These are phyloP conservation scores for Eubasilissa regina DNA, from an alignment of 1,140 invertebrate species.

Conservation along the genomic window DNA sequence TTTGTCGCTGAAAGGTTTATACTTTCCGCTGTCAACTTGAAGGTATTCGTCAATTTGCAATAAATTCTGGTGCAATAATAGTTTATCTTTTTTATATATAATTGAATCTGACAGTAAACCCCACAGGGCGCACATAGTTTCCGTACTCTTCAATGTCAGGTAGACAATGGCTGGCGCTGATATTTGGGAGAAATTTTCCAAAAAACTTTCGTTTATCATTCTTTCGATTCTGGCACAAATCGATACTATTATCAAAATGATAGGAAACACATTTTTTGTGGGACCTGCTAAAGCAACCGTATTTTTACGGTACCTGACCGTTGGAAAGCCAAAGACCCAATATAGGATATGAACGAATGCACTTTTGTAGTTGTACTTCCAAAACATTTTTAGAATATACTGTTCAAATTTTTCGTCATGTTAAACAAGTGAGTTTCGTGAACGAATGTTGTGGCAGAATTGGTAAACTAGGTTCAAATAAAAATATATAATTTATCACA, in stretches of 20 bases:
- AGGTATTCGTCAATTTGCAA: constrained; percentile 28
- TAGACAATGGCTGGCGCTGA: constrained; percentile 19
- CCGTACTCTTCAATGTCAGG: constrained; percentile 9
- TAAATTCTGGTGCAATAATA: constrained; percentile 16
- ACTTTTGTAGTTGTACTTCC: constrained; percentile 5
- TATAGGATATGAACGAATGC: constrained; percentile 26
- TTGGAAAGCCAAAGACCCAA: constrained; percentile 25
- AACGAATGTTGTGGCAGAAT: neutral
- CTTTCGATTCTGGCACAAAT: constrained; percentile 34
- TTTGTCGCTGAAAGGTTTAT: neutral
- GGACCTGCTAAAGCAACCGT: constrained; percentile 9
- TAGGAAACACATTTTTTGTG: neutral
- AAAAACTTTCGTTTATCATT: constrained; percentile 13
- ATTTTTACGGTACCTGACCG: constrained; percentile 13
- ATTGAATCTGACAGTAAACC: constrained; percentile 17
- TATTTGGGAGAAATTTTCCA: neutral
- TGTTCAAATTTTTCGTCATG: neutral
- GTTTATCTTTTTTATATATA: constrained; percentile 27
- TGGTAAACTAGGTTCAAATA: neutral
- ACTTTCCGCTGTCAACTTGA: constrained; percentile 8
- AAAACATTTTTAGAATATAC: neutral
- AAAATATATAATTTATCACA: neutral
- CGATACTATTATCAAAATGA: constrained; percentile 19
- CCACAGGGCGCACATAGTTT: neutral
- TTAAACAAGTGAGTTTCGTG: constrained; percentile 3